phyloP scores from a whole-genome alignment of 2,888 invertebrate species.

The Hyposoter didymator region DNA sequence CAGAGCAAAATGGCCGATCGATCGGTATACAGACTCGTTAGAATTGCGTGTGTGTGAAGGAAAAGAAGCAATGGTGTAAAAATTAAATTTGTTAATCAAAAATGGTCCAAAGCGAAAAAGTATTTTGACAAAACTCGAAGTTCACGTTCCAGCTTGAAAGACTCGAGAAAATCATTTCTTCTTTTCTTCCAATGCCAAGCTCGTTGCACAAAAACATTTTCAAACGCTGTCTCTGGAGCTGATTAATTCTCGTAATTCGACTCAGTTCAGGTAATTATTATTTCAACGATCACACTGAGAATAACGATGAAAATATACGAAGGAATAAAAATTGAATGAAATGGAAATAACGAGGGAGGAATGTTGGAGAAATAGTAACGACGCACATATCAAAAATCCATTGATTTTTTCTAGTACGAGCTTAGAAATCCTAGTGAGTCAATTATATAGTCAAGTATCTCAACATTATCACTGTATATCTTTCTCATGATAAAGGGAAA shows the following conservation, averaged over 20 bases:
- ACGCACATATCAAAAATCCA: slow-evolving; percentile 71
- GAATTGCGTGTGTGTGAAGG: background rate
- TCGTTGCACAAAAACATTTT: slow-evolving; percentile 51
- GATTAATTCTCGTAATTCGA: background rate
- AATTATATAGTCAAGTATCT: slow-evolving; percentile 68
- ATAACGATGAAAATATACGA: slow-evolving; percentile 64
- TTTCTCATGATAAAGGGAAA: slow-evolving; percentile 44
- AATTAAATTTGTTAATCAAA: background rate
- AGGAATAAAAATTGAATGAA: background rate
- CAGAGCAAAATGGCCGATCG: slow-evolving; percentile 23
- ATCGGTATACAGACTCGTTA: background rate
- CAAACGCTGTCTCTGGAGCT: slow-evolving; percentile 9
- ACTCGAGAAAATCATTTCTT: background rate
- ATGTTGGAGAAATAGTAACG: slow-evolving; percentile 40
- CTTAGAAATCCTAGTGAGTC: slow-evolving; percentile 70
- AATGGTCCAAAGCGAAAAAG: background rate
- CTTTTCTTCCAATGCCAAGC: slow-evolving; percentile 25
- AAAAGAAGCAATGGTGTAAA: background rate
- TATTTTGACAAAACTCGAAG: background rate
- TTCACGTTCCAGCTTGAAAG: background rate
- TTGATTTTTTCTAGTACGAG: slow-evolving; percentile 61
- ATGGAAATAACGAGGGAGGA: background rate
- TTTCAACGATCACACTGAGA: slow-evolving; percentile 62
- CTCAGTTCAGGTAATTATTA: background rate
- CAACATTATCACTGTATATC: slow-evolving; percentile 56